A percentile compares a stretch with the other conserved stretches of the same genome.
Evolutionary conservation across 2,888 invertebrate genomes (phyloP).

Genomic region (Zhengitettix transpicula): DNA sequence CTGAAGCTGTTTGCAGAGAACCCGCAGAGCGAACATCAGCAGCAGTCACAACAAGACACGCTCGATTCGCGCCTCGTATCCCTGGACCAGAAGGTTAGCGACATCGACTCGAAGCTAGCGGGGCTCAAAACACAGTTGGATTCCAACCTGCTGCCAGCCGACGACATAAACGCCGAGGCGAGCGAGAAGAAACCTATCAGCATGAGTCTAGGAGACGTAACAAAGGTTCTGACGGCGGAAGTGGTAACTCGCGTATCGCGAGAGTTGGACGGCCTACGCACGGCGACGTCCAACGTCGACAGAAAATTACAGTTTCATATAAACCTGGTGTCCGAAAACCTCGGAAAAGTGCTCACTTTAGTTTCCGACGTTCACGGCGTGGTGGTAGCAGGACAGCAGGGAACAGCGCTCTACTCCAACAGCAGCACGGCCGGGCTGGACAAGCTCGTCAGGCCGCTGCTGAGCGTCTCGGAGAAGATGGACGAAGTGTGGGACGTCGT

Average conservation of each 20-base stretch:
- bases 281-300: conserved; percentile 60
- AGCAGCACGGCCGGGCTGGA: conserved; percentile 34
- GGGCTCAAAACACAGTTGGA: conserved; percentile 69
- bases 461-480: conserved; percentile 76
- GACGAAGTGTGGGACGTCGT: conserved; percentile 83
- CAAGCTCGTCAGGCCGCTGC: conserved; percentile 68
- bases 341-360: conserved; percentile 61
- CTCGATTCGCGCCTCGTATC: conserved; percentile 51
- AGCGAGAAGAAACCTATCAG: conserved; percentile 76
- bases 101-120: conserved; percentile 63
- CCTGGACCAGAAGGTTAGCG: conserved; percentile 66
- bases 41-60: conserved; percentile 23
- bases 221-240: conserved; percentile 67
- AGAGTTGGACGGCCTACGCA: conserved; percentile 61
- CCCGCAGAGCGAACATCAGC: too few relatives aligned
- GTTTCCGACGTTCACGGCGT: conserved; percentile 70
- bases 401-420: conserved; percentile 1
- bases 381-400: conserved; percentile 32
- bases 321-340: conserved; percentile 64
- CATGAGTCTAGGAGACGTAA: conserved; percentile 66
- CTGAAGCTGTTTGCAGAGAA: conserved; percentile 45
- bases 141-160: conserved; percentile 59
- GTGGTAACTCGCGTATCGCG: conserved; percentile 66
- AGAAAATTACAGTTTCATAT: conserved; percentile 72
- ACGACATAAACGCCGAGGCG: conserved; percentile 73